Percentiles rank a stretch among this genome's conserved stretches.
phyloP scores from a whole-genome alignment of 2,797 vertebrate species.

The Zenarchopterus dispar region DNA sequence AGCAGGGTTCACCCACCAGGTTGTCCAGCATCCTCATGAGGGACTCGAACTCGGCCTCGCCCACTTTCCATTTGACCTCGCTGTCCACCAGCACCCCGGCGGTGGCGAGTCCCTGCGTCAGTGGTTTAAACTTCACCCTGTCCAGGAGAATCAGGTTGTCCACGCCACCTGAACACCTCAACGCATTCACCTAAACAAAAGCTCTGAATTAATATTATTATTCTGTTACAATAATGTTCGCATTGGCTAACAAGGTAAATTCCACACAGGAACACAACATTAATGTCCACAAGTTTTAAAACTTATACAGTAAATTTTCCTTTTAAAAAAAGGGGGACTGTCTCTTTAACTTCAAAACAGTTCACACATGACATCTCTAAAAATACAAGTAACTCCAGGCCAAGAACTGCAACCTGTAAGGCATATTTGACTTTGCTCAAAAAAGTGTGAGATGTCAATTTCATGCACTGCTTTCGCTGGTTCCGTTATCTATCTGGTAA shows the following conservation, averaged over 20 bases:
- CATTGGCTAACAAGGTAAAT: background rate
- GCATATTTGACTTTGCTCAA: constrained; percentile 53
- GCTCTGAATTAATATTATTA: background rate
- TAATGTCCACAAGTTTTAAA: background rate
- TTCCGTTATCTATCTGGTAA: too few species aligned
- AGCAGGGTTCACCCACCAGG: constrained; percentile 87
- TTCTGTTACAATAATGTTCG: background rate
- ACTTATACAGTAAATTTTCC: background rate
- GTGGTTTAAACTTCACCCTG: constrained; percentile 86
- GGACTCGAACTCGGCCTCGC: constrained; percentile 94
- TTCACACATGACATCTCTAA: background rate
- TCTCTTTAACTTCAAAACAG: background rate
- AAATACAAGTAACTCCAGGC: background rate
- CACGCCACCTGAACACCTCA: constrained; percentile 87
- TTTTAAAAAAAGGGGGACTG: background rate
- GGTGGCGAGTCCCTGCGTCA: constrained; percentile 81
- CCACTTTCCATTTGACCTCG: constrained; percentile 92
- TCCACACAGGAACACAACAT: background rate
- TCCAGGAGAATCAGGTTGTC: constrained; percentile 91
- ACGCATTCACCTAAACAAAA: constrained; percentile 84
- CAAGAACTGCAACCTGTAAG: constrained; percentile 8
- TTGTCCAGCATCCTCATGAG: constrained; percentile 98
- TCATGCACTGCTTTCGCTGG: constrained; percentile 17
- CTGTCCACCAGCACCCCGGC: constrained; percentile 85
- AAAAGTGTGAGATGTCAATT: constrained; percentile 24